Evolutionary conservation across 2,888 invertebrate genomes (phyloP), one percentile per base, ranked within the genome.

Genomic region (Perizoma affinitatum): DNA sequence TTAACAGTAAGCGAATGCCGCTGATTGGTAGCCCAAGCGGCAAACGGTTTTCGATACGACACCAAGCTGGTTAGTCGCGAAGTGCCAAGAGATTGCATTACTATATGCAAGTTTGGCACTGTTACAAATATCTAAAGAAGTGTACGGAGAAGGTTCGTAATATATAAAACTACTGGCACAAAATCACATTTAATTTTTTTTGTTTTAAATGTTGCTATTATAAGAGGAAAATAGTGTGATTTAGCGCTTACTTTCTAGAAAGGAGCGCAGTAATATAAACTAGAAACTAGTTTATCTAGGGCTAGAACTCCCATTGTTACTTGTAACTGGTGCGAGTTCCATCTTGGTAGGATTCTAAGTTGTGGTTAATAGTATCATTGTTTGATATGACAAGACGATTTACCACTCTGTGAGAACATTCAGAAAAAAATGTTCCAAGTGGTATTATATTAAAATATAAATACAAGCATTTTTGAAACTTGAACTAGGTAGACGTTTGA

Each of bases 341-440:
- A 42, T 10, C 42, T 35, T n/a, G 47, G 40, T 49, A 10, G 22
- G 6, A 66, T 75, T 75, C 76, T 71, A 38, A 22, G 22, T 22
- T 22, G 22, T 22, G 22, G 22, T 22, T 2, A 22, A 22, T 22
- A 22, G 22, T 22, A 2, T 22, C 3, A 22, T 22, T 22, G 3
- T 22, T 22, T 3, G 3, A 22, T 2, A 22, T 22, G 3, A 22
- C 3, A 22, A 22, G 22, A 22, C 22, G 1, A 22, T 22, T 22
- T 22, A 22, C 22, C 22, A 3, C 22, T 22, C 22, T 22, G 22
- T 22, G 22, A 22, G 22, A 22, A 22, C 22, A 22, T 22, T 22
- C 22, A 22, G 22, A 22, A 22, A 22, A 22, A 22, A 22, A n/a
- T n/a, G 22, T 1, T 22, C 22, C 22, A 22, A 22, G 22, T 22